A percentile compares a stretch with the other conserved stretches of the same genome.
Conservation (phyloP, 2,797 vertebrate species). For the Odontamblyopus lacepedii region DNA sequence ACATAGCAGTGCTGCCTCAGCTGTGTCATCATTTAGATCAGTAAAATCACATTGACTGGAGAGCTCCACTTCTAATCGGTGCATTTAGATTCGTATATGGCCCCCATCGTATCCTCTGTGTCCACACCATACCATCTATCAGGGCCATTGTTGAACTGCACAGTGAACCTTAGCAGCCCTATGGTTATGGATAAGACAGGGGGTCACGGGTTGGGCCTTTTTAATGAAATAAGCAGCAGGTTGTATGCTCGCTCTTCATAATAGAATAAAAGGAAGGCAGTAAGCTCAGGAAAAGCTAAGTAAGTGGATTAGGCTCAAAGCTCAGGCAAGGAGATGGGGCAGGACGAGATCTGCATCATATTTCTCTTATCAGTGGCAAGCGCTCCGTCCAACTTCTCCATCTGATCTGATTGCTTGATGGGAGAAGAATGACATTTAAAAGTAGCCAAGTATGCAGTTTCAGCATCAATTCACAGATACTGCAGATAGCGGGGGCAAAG, state of each 20-base stretch:
- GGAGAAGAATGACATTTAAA: slow-evolving; percentile 53
- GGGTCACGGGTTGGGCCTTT: slow-evolving; percentile 70
- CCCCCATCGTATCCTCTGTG: slow-evolving; percentile 37
- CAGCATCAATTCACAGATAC: slow-evolving; percentile 29
- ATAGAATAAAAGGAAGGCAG: slow-evolving; percentile 74
- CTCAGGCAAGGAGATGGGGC: slow-evolving; percentile 63
- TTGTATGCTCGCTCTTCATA: slow-evolving; percentile 72
- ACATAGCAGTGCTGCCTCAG: slow-evolving; percentile 48
- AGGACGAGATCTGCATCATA: slow-evolving; percentile 56
- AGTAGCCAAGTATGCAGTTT: slow-evolving; percentile 39
- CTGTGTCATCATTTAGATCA: slow-evolving; percentile 72
- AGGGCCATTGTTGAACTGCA: slow-evolving; percentile 40
- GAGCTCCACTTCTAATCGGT: slow-evolving; percentile 56
- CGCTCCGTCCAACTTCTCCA: slow-evolving; percentile 45
- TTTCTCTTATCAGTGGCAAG: slow-evolving; percentile 57
- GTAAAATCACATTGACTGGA: slow-evolving; percentile 68
- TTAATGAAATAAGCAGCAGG: slow-evolving; percentile 79
- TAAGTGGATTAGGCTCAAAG: slow-evolving; percentile 77
- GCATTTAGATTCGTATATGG: slow-evolving; percentile 55
- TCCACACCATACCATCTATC: slow-evolving; percentile 61
- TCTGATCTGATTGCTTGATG: slow-evolving; percentile 67
- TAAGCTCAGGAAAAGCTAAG: slow-evolving; percentile 72
- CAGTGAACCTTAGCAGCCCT: slow-evolving; percentile 33
- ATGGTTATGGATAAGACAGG: slow-evolving; percentile 64
- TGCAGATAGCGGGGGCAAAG: slow-evolving; percentile 31